A percentile compares a stretch with the other conserved stretches of the same genome.
phyloP scores from a whole-genome alignment of 2,888 invertebrate genomes.

The Heliconius erato region DNA sequence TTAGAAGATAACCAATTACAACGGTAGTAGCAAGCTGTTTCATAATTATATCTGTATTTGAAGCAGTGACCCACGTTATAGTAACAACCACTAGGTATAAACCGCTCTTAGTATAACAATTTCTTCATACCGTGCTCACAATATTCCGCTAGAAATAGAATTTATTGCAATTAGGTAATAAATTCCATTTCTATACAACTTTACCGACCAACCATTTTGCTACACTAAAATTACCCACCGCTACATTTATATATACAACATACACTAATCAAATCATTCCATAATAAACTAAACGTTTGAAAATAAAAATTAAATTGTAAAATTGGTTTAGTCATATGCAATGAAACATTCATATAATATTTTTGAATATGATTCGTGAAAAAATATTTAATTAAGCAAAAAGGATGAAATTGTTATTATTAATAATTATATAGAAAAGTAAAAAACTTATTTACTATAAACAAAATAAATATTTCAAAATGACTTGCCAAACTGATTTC shows the following conservation, averaged over 20 bases:
- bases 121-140: conserved; percentile 81
- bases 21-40: conserved; percentile 31
- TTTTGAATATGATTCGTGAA: neutral
- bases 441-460: neutral
- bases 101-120: conserved; percentile 58
- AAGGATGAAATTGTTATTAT: neutral
- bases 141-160: conserved; percentile 45
- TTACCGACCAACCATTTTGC: conserved; percentile 59
- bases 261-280: conserved; percentile 4
- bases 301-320: too few species aligned
- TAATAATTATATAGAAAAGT: conserved; percentile 1
- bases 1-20: neutral
- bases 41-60: neutral
- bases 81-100: conserved; percentile 39
- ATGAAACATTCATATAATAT: conserved; percentile 1
- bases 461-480: neutral
- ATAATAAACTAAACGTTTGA: too few species aligned
- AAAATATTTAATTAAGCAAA: neutral
- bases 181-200: conserved; percentile 39
- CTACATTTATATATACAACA: conserved; percentile 72
- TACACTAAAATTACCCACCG: conserved; percentile 63
- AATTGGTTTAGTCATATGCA: neutral
- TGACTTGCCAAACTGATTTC: neutral
- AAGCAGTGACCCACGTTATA: conserved; percentile 7
- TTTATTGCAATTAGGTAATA: neutral